Conservation (phyloP, 2,888 invertebrate species). For the Caenorhabditis drosophilae region DNA sequence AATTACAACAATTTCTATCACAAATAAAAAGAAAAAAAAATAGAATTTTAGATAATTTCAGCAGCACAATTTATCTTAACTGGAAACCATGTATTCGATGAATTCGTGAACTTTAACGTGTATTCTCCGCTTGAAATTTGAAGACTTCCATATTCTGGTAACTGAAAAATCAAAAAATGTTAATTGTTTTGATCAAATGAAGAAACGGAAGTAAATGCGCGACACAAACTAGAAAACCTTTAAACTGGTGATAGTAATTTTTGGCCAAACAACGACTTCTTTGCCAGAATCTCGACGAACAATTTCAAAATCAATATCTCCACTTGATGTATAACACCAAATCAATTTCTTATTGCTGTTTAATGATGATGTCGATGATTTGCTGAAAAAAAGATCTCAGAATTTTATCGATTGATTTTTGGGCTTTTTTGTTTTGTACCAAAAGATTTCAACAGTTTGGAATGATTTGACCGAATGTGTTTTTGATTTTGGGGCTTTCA, state of each 20-base stretch:
- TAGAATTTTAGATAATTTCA: too few relatives aligned
- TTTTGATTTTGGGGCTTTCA: conserved; percentile 31
- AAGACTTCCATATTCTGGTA: conserved; percentile 55
- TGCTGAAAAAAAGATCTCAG: conserved; percentile 45
- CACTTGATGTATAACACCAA: conserved; percentile 60
- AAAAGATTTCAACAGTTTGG: conserved; percentile 14
- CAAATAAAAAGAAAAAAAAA: too few relatives aligned
- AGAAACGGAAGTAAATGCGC: too few relatives aligned
- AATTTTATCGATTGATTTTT: too few relatives aligned
- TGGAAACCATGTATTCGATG: conserved; percentile 54
- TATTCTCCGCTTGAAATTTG: conserved; percentile 47
- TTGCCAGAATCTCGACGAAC: conserved; percentile 44
- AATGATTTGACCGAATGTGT: conserved; percentile 17
- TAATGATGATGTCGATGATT: conserved; percentile 38
- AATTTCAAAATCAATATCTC: conserved; percentile 63
- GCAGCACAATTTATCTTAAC: conserved; percentile 46
- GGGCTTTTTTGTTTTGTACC: background rate
- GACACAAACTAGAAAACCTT: too few relatives aligned
- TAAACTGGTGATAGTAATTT: conserved; percentile 53
- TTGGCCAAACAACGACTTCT: conserved; percentile 58
- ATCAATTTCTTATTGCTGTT: too few relatives aligned
- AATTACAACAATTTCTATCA: background rate
- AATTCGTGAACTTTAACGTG: conserved; percentile 56
- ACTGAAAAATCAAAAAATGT: too few relatives aligned
- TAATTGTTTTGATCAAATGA: too few relatives aligned